A percentile compares a stretch with the other conserved stretches of the same genome.
phyloP scores from a whole-genome alignment of 2,888 invertebrate species.

The Halictus ligatus region DNA sequence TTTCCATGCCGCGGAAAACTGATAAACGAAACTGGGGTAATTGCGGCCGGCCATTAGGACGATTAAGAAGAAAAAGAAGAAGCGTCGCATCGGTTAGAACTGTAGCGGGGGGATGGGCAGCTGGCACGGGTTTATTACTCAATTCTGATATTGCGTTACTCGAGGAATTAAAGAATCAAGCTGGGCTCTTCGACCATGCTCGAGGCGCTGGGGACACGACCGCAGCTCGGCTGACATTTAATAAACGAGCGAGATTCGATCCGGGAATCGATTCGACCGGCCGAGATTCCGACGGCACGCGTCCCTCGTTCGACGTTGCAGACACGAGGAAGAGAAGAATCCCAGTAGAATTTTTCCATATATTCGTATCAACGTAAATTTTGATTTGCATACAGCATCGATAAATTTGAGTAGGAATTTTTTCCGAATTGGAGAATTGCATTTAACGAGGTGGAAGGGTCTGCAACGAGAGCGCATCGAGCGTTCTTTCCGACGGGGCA shows the following conservation, averaged over 20 bases:
- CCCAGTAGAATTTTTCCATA: too few relatives aligned
- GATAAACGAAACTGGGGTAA: slow-evolving; percentile 58
- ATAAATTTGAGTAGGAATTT: not conserved
- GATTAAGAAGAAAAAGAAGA: slow-evolving; percentile 53
- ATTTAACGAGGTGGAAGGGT: not conserved
- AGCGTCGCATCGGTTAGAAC: slow-evolving; percentile 43
- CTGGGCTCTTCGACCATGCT: not conserved
- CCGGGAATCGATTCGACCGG: not conserved
- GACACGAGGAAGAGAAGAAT: too few relatives aligned
- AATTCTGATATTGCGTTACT: slow-evolving; percentile 16
- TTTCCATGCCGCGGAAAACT: slow-evolving; percentile 29
- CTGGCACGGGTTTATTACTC: slow-evolving; percentile 16
- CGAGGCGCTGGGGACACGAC: not conserved
- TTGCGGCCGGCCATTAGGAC: slow-evolving; percentile 47
- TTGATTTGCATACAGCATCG: too few relatives aligned
- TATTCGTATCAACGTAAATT: too few relatives aligned
- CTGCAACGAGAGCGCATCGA: not conserved
- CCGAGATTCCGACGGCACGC: slow-evolving; percentile 1
- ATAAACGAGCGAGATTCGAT: slow-evolving; percentile 10
- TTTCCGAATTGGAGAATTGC: not conserved
- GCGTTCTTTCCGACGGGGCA: not conserved
- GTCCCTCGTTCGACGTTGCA: not conserved
- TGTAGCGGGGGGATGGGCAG: slow-evolving; percentile 1
- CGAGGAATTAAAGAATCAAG: slow-evolving; percentile 17
- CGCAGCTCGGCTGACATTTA: not conserved